Percentiles rank a stretch among this genome's conserved stretches.
These are phyloP conservation scores for Muscicapa comitata DNA, from an alignment of 2,797 vertebrate genomes.

Conservation along the genomic window DNA sequence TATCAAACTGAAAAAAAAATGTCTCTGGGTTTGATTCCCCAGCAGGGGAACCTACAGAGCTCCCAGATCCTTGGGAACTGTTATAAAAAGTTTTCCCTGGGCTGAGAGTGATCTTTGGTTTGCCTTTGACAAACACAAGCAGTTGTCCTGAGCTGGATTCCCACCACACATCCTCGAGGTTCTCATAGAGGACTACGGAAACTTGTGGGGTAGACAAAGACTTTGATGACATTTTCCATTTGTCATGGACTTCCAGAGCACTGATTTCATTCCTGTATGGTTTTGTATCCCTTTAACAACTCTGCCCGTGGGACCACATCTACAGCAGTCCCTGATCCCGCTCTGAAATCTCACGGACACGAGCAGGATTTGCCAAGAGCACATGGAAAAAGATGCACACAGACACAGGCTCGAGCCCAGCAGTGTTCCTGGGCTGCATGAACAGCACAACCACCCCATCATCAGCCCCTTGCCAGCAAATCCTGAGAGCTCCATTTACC, in stretches of 20 bases:
- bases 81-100: neutral
- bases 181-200: fast-evolving
- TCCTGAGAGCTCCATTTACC: neutral
- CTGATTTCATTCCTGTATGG: neutral
- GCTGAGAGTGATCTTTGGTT: neutral
- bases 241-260: neutral
- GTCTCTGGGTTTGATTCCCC: neutral
- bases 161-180: neutral
- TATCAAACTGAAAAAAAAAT: neutral
- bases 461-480: neutral
- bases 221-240: neutral
- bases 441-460: neutral
- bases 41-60: neutral
- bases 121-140: neutral
- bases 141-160: neutral
- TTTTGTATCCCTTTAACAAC: neutral
- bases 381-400: neutral
- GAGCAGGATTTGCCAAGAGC: neutral
- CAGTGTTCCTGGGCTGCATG: fast-evolving
- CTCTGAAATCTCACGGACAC: fast-evolving
- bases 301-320: neutral
- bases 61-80: neutral
- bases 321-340: neutral
- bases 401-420: neutral
- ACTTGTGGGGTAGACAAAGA: neutral